Conservation (phyloP, 2,888 invertebrate species). For the Trisateles emortualis region DNA sequence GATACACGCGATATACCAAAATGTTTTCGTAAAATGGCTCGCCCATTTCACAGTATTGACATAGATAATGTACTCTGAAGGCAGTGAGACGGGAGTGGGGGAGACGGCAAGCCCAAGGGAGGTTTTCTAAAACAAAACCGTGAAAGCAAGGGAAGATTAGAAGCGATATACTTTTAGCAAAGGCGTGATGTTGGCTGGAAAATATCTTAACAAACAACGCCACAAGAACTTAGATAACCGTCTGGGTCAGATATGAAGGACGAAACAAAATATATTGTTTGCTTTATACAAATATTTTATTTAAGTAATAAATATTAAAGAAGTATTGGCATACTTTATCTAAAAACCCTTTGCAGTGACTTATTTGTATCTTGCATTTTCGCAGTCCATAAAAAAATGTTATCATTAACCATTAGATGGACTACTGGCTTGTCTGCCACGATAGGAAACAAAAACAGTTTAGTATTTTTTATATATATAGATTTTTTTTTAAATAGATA, state of each 20-base stretch:
- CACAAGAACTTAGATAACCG: constrained; percentile 54
- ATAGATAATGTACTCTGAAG: constrained; percentile 77
- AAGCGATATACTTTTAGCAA: constrained; percentile 69
- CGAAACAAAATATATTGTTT: constrained; percentile 44
- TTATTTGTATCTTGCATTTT: no score
- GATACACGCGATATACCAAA: constrained; percentile 78
- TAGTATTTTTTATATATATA: no score
- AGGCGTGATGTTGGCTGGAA: constrained; percentile 56
- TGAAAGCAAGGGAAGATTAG: constrained; percentile 74
- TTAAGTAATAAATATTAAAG: not conserved
- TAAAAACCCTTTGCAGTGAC: no score
- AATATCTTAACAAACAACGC: constrained; percentile 61
- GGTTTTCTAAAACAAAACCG: constrained; percentile 76
- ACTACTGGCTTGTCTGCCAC: no score
- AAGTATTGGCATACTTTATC: not conserved
- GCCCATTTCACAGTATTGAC: constrained; percentile 77
- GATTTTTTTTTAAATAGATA: no score
- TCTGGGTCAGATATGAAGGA: constrained; percentile 53
- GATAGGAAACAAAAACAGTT: no score
- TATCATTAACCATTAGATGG: no score
- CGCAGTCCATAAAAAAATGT: no score
- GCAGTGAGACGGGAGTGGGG: constrained; percentile 54
- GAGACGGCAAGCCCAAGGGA: constrained; percentile 61
- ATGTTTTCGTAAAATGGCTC: constrained; percentile 80
- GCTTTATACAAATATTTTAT: constrained; percentile 15